Conservation (phyloP, 1,140 invertebrate genomes). For the Nilaparvata lugens region DNA sequence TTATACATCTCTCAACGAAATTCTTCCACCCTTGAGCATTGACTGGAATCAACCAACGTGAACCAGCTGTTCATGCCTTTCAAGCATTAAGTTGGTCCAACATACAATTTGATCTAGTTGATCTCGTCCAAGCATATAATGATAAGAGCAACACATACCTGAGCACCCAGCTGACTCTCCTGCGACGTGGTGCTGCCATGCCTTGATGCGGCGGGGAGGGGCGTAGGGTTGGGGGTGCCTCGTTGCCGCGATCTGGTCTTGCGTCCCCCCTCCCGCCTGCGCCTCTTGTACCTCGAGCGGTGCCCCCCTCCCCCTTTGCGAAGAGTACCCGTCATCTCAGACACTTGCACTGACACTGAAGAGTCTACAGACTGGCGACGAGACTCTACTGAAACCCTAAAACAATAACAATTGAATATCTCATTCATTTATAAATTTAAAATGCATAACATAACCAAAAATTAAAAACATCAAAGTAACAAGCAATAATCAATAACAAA, state of each 20-base stretch:
- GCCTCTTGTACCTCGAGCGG: conserved; percentile 24
- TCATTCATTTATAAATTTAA: too few species aligned
- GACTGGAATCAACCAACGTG: too few species aligned
- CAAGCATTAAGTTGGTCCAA: too few species aligned
- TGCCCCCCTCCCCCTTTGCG: conserved; percentile 25
- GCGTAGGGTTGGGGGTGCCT: conserved; percentile 35
- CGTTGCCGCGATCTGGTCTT: conserved; percentile 27
- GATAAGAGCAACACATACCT: too few species aligned
- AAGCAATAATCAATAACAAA: not conserved
- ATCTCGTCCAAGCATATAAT: too few species aligned
- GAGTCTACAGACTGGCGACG: conserved; percentile 75
- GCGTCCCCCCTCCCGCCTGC: conserved; percentile 32
- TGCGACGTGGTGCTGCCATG: conserved; percentile 68
- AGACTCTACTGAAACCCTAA: conserved; percentile 72
- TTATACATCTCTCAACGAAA: too few species aligned
- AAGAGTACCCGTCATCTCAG: conserved; percentile 66
- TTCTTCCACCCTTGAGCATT: too few species aligned
- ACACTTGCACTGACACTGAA: conserved; percentile 70
- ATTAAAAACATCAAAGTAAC: too few species aligned
- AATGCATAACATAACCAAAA: too few species aligned
- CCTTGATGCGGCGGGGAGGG: conserved; percentile 38
- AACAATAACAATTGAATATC: conserved; percentile 22
- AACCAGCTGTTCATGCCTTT: too few species aligned
- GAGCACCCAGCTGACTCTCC: conserved; percentile 59
- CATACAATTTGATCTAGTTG: too few species aligned